phyloP scores from a whole-genome alignment of 2,888 invertebrate species.

The Enoplolaimus lenunculus region DNA sequence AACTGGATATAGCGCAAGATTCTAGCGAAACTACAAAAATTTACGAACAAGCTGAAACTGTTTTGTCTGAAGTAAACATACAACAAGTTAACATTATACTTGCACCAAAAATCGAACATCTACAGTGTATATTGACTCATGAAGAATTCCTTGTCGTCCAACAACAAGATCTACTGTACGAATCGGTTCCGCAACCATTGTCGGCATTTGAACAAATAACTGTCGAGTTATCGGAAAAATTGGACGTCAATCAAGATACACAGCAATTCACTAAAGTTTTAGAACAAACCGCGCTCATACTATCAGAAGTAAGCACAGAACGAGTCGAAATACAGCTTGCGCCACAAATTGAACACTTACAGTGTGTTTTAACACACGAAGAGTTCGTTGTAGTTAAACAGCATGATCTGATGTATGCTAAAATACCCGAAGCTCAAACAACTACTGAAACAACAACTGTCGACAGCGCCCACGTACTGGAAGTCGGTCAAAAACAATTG shows the following conservation, averaged over 20 bases:
- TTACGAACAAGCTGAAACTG: neutral
- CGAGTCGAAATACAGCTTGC: neutral
- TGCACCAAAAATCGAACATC: neutral
- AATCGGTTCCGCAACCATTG: neutral
- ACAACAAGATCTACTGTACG: neutral
- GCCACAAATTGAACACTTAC: neutral
- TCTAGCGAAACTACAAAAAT: neutral
- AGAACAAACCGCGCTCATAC: neutral
- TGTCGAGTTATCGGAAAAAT: too few species aligned
- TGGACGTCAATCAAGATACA: too few species aligned
- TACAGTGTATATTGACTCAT: neutral
- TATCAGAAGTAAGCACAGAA: neutral
- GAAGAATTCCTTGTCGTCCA: neutral
- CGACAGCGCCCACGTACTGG: too few species aligned
- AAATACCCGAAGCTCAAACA: neutral
- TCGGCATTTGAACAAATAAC: neutral
- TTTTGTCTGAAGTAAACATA: neutral
- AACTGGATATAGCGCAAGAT: neutral
- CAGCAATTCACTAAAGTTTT: neutral
- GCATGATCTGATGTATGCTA: neutral
- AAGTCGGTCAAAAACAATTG: neutral
- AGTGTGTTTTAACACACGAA: neutral
- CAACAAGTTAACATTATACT: neutral
- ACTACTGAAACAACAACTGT: neutral
- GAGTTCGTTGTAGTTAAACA: neutral